These are phyloP conservation scores for Phaethornis superciliosus DNA, from an alignment of 2,113 vertebrate genomes.

Conservation along the genomic window DNA sequence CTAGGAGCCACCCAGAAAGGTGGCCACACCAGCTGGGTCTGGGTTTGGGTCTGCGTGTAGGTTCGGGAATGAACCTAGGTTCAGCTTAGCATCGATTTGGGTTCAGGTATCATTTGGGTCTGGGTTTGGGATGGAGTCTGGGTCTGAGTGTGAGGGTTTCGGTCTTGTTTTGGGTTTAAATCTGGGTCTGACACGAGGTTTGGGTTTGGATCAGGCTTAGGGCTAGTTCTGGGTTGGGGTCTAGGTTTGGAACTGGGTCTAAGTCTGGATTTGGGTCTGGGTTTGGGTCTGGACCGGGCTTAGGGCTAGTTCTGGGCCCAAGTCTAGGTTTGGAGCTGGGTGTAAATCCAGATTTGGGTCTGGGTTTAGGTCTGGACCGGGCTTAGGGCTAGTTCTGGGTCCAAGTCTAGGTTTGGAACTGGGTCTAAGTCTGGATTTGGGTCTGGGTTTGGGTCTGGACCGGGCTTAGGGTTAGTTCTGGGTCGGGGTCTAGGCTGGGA, in stretches of 20 bases:
- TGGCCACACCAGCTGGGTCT: rapidly evolving
- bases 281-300: too few relatives aligned
- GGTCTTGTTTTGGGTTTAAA: too few relatives aligned
- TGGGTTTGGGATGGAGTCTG: too few relatives aligned
- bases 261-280: neutral
- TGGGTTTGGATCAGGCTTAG: too few relatives aligned
- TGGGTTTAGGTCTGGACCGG: too few relatives aligned
- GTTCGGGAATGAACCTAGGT: too few relatives aligned
- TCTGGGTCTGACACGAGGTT: too few relatives aligned
- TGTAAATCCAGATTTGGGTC: too few relatives aligned
- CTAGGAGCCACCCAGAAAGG: rapidly evolving
- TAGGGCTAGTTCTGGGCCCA: too few relatives aligned
- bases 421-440: neutral
- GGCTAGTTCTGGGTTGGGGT: too few relatives aligned
- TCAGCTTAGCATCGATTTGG: too few relatives aligned
- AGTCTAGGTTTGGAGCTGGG: neutral
- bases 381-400: rapidly evolving
- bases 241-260: neutral
- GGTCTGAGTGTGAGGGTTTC: rapidly evolving
- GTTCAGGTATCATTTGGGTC: too few relatives aligned
- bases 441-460: rapidly evolving
- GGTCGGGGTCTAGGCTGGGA: rapidly evolving
- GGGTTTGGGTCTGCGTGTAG: neutral
- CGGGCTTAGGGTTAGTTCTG: rapidly evolving
- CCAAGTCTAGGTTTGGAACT: neutral